Evolutionary conservation across 2,113 vertebrate genomes (phyloP).

Genomic region (Oncorhynchus nerka): DNA sequence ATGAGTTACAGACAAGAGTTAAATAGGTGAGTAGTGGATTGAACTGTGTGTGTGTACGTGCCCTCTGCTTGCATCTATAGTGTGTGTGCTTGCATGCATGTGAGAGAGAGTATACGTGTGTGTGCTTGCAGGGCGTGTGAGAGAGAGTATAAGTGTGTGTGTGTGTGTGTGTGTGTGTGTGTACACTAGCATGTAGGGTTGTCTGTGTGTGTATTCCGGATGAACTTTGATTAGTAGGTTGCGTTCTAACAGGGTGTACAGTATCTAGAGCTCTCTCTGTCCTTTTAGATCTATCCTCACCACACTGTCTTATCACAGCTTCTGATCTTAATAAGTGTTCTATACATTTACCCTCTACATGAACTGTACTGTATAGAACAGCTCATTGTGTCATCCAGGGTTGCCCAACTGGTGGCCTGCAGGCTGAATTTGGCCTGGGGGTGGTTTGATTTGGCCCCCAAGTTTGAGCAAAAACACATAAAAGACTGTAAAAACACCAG

Average conservation of each 20-base stretch:
- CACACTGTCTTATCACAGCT: slow-evolving; percentile 35
- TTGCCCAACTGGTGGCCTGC: no score
- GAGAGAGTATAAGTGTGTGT: no score
- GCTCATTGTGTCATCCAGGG: no score
- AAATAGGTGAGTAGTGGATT: slow-evolving; percentile 76
- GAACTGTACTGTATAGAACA: slow-evolving; percentile 6
- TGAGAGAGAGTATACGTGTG: no score
- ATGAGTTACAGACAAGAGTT: slow-evolving; percentile 76
- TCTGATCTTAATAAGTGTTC: slow-evolving; percentile 47
- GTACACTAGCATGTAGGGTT: not conserved
- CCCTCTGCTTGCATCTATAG: no score
- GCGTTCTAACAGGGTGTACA: slow-evolving; percentile 4
- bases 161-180: not conserved
- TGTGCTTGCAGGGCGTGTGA: no score
- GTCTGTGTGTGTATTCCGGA: slow-evolving; percentile 50
- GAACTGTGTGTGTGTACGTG: slow-evolving; percentile 29
- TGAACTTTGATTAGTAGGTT: slow-evolving; percentile 50
- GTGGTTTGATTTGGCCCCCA: no score
- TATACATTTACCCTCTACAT: slow-evolving; percentile 1
- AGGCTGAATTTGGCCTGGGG: no score
- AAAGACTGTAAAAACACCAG: no score
- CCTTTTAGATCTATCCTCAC: slow-evolving; percentile 33
- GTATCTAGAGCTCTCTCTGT: slow-evolving; percentile 31
- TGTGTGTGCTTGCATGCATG: not conserved
- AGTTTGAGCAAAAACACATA: no score